Percentiles rank a stretch among this genome's conserved stretches.
Conservation (phyloP, 92 coral and sea anemone genomes). For the Phenganax marumi region DNA sequence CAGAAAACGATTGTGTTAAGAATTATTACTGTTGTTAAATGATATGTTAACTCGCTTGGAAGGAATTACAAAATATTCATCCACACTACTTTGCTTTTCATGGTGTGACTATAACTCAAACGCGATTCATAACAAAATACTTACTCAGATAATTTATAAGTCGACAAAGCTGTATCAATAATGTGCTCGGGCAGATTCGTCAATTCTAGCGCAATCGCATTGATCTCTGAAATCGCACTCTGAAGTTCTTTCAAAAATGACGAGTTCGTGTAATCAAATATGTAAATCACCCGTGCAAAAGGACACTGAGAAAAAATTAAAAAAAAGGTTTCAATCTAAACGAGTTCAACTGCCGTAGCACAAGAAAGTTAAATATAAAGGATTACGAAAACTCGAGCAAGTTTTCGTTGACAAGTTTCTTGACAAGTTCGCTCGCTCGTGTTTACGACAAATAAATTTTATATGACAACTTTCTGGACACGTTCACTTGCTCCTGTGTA, state of each 20-base stretch:
- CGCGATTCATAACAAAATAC: not conserved
- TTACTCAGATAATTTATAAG: conserved; percentile 90
- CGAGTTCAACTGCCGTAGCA: not conserved
- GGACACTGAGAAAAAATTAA: conserved; percentile 68
- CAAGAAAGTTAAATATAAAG: not conserved
- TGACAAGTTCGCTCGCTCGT: no score
- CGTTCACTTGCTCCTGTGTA: no score
- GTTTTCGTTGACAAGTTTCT: no score
- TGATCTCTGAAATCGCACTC: conserved; percentile 68
- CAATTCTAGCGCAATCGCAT: conserved; percentile 86
- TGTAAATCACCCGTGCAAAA: conserved; percentile 77
- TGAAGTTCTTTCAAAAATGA: conserved; percentile 76
- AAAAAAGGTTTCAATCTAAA: not conserved
- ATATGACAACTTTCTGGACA: no score
- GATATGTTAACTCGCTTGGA: not conserved
- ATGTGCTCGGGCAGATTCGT: conserved; percentile 83
- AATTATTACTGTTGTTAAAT: not conserved
- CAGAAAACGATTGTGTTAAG: not conserved
- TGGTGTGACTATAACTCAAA: not conserved
- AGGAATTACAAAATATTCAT: not conserved
- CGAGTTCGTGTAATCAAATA: conserved; percentile 80
- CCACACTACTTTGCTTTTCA: not conserved
- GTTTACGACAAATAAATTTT: no score
- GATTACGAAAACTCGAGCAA: no score
- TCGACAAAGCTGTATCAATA: conserved; percentile 91